Conservation (phyloP, 1,140 invertebrate species). For the Acromyrmex echinatior region DNA sequence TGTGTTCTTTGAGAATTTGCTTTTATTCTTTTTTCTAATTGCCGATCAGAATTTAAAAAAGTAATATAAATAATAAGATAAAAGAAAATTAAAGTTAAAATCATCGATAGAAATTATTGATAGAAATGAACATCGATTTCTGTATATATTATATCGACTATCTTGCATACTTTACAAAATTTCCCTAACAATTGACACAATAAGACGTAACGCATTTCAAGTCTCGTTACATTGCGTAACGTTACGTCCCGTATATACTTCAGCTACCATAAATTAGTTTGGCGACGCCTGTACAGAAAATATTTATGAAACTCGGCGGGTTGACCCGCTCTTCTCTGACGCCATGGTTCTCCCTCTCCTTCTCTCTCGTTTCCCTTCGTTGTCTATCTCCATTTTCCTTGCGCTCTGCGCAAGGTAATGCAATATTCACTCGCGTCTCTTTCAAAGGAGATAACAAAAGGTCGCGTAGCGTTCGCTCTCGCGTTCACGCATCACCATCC, state of each 20-base stretch:
- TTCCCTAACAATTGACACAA: constrained; percentile 17
- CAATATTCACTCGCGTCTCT: constrained; percentile 43
- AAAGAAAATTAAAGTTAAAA: too few species aligned
- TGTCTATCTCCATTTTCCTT: constrained; percentile 25
- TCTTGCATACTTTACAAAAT: not conserved
- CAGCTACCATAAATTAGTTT: constrained; percentile 53
- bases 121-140: too few species aligned
- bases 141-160: not conserved
- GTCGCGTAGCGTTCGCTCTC: not conserved
- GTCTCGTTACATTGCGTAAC: constrained; percentile 24
- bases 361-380: constrained; percentile 12
- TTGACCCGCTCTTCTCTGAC: constrained; percentile 47
- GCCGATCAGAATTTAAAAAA: too few species aligned
- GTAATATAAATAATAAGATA: too few species aligned
- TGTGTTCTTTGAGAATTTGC: too few species aligned
- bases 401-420: constrained; percentile 29
- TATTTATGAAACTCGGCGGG: constrained; percentile 56
- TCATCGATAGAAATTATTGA: too few species aligned
- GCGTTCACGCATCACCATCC: constrained; percentile 34
- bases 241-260: constrained; percentile 7
- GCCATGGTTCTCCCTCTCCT: not conserved
- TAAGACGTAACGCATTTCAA: constrained; percentile 10
- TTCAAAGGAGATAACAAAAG: constrained; percentile 55
- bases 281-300: constrained; percentile 48
- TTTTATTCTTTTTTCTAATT: too few species aligned